Conservation (phyloP, 2,888 invertebrate genomes). For the Strigamia transsilvanica region DNA sequence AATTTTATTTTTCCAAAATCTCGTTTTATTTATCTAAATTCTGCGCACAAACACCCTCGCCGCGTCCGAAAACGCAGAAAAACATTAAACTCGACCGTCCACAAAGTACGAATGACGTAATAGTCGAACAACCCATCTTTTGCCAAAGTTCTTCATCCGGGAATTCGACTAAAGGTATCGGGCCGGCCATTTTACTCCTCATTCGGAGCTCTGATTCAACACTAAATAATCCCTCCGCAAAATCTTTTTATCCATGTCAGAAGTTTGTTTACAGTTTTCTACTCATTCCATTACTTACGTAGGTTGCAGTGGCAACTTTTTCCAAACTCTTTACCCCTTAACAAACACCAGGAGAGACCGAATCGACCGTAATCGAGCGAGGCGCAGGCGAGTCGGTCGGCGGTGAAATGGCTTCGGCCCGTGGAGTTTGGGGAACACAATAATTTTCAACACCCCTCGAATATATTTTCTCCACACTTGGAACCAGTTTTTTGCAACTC, state of each 20-base stretch:
- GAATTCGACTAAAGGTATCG: conserved; percentile 35
- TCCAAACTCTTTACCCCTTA: not conserved
- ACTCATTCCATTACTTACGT: not conserved
- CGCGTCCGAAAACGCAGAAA: not conserved
- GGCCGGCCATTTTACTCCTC: conserved; percentile 51
- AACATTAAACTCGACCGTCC: not conserved
- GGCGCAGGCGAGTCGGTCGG: conserved; percentile 2
- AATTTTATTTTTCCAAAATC: not conserved
- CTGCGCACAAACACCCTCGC: too few relatives aligned
- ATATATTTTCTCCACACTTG: conserved; percentile 2
- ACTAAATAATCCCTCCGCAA: conserved; percentile 52
- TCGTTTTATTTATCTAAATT: too few relatives aligned
- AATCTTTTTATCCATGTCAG: not conserved
- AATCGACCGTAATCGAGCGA: conserved; percentile 8
- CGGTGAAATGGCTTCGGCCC: conserved; percentile 53
- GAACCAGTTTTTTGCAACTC: not conserved
- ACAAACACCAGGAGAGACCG: not conserved
- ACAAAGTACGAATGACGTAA: not conserved
- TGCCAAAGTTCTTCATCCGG: conserved; percentile 53
- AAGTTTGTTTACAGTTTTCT: conserved; percentile 8
- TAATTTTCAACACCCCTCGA: conserved; percentile 8
- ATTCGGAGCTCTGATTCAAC: conserved; percentile 40
- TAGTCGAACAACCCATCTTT: conserved; percentile 2
- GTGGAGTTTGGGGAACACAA: conserved; percentile 29
- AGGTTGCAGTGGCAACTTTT: conserved; percentile 8